These are phyloP conservation scores for Tenthredo amoena DNA, from an alignment of 2,888 invertebrate genomes.

Conservation along the genomic window DNA sequence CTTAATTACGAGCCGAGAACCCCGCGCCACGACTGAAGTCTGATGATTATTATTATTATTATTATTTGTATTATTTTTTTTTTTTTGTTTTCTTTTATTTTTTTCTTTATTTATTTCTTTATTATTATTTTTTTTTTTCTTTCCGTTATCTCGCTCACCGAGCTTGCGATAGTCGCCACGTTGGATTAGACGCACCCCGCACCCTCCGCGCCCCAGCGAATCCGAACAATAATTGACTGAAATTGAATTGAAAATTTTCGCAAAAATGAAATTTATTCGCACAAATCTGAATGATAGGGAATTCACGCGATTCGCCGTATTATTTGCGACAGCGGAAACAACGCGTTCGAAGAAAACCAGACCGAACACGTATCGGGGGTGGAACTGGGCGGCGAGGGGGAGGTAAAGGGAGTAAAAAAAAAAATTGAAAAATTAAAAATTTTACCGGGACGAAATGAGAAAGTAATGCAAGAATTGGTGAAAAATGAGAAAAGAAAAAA, in stretches of 20 bases:
- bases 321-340: background rate
- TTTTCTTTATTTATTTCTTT: too few relatives aligned
- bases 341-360: background rate
- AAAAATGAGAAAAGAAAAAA: background rate
- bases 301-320: background rate
- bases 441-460: background rate
- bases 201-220: background rate
- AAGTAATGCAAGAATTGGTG: background rate
- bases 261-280: too few relatives aligned
- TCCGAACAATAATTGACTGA: background rate
- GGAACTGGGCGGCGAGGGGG: too few relatives aligned
- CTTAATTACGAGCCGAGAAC: slow-evolving; percentile 40
- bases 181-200: background rate
- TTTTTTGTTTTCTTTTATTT: background rate
- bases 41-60: slow-evolving; percentile 1
- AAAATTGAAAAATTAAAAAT: background rate
- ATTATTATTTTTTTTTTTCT: background rate
- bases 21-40: background rate
- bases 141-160: background rate
- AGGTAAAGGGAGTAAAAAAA: background rate
- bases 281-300: too few relatives aligned
- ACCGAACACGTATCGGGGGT: background rate
- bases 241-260: too few relatives aligned
- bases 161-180: background rate
- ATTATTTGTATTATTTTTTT: too few relatives aligned